Conservation (phyloP, 2,113 vertebrate species). For the Paedocypris sp. region DNA sequence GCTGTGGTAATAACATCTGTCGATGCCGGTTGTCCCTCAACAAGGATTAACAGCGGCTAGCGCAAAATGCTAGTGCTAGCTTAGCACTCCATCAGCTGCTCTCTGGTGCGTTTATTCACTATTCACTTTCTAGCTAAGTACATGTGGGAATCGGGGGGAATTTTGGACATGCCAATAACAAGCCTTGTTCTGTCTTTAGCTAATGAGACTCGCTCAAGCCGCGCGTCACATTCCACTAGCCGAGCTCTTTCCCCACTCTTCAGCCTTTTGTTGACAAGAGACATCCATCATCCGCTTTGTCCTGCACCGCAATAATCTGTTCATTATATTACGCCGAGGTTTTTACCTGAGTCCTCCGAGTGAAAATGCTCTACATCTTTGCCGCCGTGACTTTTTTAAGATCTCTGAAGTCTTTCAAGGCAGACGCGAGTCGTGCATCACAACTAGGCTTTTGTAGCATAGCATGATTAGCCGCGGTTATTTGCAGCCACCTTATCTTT, state of each 20-base stretch:
- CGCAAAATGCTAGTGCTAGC: neutral
- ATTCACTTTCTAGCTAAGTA: neutral
- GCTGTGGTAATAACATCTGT: neutral
- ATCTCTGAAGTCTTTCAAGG: neutral
- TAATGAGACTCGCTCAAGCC: conserved; percentile 38
- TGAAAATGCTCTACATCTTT: neutral
- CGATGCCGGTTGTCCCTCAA: neutral
- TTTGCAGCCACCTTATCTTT: conserved; percentile 1
- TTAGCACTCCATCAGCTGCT: neutral
- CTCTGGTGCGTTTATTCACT: neutral
- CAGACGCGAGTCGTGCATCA: neutral
- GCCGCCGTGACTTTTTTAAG: no score
- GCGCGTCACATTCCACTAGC: conserved; percentile 1
- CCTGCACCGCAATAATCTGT: conserved; percentile 2
- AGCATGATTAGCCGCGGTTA: neutral
- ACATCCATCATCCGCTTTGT: conserved; percentile 60
- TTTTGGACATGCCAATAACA: neutral
- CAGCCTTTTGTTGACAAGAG: conserved; percentile 36
- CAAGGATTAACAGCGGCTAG: neutral
- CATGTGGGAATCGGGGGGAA: neutral
- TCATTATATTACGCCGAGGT: neutral
- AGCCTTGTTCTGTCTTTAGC: conserved; percentile 41
- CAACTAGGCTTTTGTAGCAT: neutral
- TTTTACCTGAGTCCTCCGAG: neutral
- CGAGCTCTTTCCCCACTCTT: conserved; percentile 46